Evolutionary conservation across 2,888 invertebrate species (phyloP).

Genomic region (Lathronympha strigana): DNA sequence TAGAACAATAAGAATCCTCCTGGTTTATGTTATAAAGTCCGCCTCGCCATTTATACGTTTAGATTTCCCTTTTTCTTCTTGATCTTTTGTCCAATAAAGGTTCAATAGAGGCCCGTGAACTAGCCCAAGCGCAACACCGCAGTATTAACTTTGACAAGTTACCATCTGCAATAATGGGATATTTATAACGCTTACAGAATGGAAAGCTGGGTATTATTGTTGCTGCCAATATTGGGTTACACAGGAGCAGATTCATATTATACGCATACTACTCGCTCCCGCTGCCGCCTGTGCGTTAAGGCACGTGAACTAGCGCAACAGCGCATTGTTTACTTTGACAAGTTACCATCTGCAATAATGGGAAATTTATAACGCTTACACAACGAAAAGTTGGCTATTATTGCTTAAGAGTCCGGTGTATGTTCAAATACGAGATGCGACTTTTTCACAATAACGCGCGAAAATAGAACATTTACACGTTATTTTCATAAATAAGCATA

Average conservation of each 20-base stretch:
- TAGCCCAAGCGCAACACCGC: conserved; percentile 73
- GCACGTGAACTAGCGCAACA: conserved; percentile 70
- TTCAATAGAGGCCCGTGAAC: conserved; percentile 56
- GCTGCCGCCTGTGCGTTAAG: conserved; percentile 41
- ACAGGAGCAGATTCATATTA: too few relatives aligned
- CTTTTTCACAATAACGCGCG: too few relatives aligned
- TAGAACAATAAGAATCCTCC: too few relatives aligned
- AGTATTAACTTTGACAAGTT: conserved; percentile 65
- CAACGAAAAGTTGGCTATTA: conserved; percentile 52
- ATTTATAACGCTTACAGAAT: conserved; percentile 55
- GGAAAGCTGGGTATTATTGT: background rate
- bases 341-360: conserved; percentile 63
- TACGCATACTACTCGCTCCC: background rate
- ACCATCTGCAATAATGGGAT: conserved; percentile 61
- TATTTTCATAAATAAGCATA: too few relatives aligned
- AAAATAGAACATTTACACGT: too few relatives aligned
- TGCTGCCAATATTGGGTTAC: too few relatives aligned
- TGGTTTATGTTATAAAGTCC: too few relatives aligned
- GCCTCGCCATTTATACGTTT: too few relatives aligned
- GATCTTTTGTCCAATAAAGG: too few relatives aligned
- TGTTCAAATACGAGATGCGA: too few relatives aligned
- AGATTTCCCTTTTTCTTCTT: too few relatives aligned
- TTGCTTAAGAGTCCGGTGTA: too few relatives aligned
- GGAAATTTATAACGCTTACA: conserved; percentile 60
- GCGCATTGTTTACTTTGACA: conserved; percentile 64